Base-by-base conservation (phyloP, 2,113 vertebrate genomes). In the Castor canadensis region DNA sequence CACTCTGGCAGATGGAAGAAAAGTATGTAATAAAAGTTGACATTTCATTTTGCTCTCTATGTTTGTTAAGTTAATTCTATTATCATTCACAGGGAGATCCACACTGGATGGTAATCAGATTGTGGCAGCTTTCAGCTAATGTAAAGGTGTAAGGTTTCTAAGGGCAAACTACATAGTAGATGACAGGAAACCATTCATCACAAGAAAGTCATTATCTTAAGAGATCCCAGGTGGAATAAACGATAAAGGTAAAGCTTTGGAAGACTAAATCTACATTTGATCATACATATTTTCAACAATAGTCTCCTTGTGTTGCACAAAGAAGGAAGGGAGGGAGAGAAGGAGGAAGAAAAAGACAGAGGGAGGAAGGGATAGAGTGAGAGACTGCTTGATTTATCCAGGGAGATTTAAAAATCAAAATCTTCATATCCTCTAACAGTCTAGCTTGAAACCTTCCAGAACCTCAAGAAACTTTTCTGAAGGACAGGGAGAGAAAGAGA, bases 21-120 rank as follows among this genome's bases (percentile, higher is more conserved):
- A 98, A 98, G 92, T 97, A 97, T 97, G 96, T 94, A 98, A 98
- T 98, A 98, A 98, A 98, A 98, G 96, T 93, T 98, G 98, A 98
- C 98, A 98, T 98, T 98, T 98, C 86, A 93, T 98, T 98, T 98
- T 97, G 95, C 94, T 97, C 86, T 98, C 95, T 96, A 20, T 96
- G 79, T 98, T 98, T 98, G 97, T 97, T 98, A 98, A 98, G 93
- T 94, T 97, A 97, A 96, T 98, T 97, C 87, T 98, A 96, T 95
- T 93, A 97, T 98, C 96, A 73, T 96, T 97, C 91, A 60, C 85
- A 80, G 95, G 94, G 88, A 96, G 82, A 93, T 91, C 28, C 49
- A 66, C 87, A 67, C 80, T 86, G 91, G 95, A 92, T 86, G 85
- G 9, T 13, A 96, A 94, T 96, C 95, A 93, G 75, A 85, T 76